Evolutionary conservation across 2,888 invertebrate species (phyloP).

Genomic region (Lasioglossum figueresi): DNA sequence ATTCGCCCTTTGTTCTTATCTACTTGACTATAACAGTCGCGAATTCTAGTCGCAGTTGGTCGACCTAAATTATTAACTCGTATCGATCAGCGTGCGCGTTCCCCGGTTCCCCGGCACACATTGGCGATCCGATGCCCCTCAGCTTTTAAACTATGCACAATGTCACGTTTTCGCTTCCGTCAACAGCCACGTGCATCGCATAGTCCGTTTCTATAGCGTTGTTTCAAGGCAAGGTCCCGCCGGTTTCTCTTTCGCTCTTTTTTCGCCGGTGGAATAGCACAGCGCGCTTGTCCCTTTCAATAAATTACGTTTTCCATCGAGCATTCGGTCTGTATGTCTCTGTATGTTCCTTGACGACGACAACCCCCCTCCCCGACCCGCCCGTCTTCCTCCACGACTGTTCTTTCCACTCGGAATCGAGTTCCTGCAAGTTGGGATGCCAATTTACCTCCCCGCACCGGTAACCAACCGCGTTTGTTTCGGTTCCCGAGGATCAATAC

Average conservation of each 20-base stretch:
- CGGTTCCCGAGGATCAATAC: conserved; percentile 14
- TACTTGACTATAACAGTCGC: conserved; percentile 42
- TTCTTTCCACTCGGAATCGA: conserved; percentile 29
- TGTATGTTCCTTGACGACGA: background rate
- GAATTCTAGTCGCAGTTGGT: conserved; percentile 31
- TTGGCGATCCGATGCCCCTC: background rate
- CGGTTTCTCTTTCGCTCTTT: background rate
- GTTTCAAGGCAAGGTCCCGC: background rate
- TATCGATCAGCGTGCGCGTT: conserved; percentile 25
- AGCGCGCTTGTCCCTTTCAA: conserved; percentile 10
- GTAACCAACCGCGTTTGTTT: conserved; percentile 21
- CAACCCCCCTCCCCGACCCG: background rate
- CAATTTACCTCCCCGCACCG: conserved; percentile 19
- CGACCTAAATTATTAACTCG: conserved; percentile 39
- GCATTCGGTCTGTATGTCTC: conserved; percentile 18
- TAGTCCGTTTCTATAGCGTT: background rate
- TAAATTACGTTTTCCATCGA: conserved; percentile 41
- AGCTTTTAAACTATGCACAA: background rate
- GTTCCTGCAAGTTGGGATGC: conserved; percentile 28
- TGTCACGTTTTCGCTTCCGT: background rate
- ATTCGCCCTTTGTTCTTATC: conserved; percentile 55
- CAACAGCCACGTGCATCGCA: conserved; percentile 4
- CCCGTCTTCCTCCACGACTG: background rate
- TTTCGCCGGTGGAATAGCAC: background rate
- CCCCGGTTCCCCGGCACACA: background rate